phyloP scores from a whole-genome alignment of 1,140 invertebrate genomes.

The Ips nitidus region DNA sequence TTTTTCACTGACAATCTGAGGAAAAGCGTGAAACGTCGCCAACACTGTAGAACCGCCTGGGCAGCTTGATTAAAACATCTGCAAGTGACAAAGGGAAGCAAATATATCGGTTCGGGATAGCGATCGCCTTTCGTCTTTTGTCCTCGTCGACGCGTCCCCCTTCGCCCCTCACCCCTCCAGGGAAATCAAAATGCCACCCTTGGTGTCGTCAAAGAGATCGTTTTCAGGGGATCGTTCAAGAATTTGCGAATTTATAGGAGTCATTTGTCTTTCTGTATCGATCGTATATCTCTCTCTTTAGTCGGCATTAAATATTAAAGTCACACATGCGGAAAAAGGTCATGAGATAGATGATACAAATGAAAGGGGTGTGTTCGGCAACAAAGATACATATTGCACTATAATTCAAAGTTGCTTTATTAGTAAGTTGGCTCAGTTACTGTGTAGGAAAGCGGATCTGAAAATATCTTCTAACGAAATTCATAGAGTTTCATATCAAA shows the following conservation, averaged over 20 bases:
- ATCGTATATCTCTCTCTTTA: constrained; percentile 1
- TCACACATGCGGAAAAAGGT: constrained; percentile 8
- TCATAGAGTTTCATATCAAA: constrained; percentile 8
- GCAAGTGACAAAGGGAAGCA: constrained; percentile 41
- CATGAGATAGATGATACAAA: background rate
- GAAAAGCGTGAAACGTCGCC: background rate
- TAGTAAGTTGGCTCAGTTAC: too few species aligned
- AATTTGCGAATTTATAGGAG: constrained; percentile 31
- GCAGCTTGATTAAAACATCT: constrained; percentile 41
- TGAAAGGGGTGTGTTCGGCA: background rate
- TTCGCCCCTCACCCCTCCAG: constrained; percentile 18
- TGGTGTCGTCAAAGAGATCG: constrained; percentile 32
- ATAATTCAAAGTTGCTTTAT: too few species aligned
- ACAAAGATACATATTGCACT: background rate
- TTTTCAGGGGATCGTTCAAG: constrained; percentile 25
- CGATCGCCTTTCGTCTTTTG: constrained; percentile 38
- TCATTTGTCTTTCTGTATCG: constrained; percentile 31
- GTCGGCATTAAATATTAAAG: constrained; percentile 8
- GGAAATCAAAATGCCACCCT: constrained; percentile 36
- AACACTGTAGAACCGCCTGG: background rate
- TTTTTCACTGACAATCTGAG: background rate
- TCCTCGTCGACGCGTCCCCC: constrained; percentile 17
- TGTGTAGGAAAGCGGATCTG: background rate
- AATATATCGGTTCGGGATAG: constrained; percentile 37
- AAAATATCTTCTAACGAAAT: constrained; percentile 8